Evolutionary conservation across 2,888 invertebrate genomes (phyloP).

Genomic region (Acrocyrtus sp.): DNA sequence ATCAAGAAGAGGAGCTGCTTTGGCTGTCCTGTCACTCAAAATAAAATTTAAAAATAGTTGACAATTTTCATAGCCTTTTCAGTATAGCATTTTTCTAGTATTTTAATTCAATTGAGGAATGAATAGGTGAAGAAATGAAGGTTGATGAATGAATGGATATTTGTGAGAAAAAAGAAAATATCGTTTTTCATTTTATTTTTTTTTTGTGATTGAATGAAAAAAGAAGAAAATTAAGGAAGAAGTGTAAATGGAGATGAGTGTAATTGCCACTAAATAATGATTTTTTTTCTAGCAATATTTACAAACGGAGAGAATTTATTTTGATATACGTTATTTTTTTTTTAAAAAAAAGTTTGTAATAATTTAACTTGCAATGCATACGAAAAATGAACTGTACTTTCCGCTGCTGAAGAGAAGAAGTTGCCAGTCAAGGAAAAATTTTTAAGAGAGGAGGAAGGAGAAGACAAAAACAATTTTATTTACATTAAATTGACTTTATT

Average conservation of each 20-base stretch:
- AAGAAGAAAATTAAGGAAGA: background rate
- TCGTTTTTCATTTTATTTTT: conserved; percentile 14
- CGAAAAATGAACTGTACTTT: background rate
- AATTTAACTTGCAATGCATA: conserved; percentile 11
- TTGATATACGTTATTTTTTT: background rate
- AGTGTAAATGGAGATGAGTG: background rate
- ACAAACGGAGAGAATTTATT: background rate
- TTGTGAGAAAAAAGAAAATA: conserved; percentile 8
- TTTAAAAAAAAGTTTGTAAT: background rate
- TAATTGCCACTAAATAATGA: conserved; percentile 5
- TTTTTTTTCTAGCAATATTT: conserved; percentile 3
- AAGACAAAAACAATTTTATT: background rate
- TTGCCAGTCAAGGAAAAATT: conserved; percentile 40
- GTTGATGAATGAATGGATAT: no score
- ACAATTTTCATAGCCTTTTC: no score
- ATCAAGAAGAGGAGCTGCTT: no score
- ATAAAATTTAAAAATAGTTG: no score
- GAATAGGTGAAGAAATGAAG: no score
- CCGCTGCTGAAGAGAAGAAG: background rate
- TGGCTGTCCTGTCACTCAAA: conserved; percentile 37
- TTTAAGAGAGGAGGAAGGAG: conserved; percentile 3
- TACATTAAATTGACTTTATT: no score
- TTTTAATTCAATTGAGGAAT: no score
- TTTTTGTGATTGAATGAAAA: conserved; percentile 8
- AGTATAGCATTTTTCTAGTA: no score